Base-by-base conservation (phyloP, 2,797 vertebrate species). In the Notamacropus eugenii region DNA sequence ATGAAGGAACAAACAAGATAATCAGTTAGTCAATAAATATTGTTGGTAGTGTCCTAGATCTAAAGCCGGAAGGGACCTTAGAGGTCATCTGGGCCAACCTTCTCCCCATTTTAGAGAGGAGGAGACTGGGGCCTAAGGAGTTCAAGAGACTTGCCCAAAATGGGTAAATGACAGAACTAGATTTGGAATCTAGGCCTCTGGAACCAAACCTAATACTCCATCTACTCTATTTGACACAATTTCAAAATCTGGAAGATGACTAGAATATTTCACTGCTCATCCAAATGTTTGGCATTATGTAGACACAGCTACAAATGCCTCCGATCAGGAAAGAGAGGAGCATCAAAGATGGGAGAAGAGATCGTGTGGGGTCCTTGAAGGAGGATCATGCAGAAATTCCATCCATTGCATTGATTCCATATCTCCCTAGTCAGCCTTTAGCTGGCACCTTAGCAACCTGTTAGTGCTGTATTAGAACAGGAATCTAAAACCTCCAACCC, bases 251-350 rank as follows among this genome's bases (percentile, higher is more conserved):
- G 92, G 92, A 93, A 67, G 91, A n/a, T 0, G 82, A 54, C 54
- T 90, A 90, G 93, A 96, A 94, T 58, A 92, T 94, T 82, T 95
- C 55, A 90, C 14, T 58, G 9, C 52, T 56, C 40, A 34, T 91
- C 90, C 90, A 92, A 94, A 94, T 90, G 46, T 29, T 74, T 92
- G 92, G 62, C 82, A 90, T 24, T 24, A 4, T 31, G 14, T 82
- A 90, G 92, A 92, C 91, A 50, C 10, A 56, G 31, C 90, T 54
- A 1, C 1, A 50, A 56, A 40, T 34, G 55, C 54, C 54, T 34
- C 5, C 34, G 19, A 56, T 54, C 57, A 11, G 40, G 74, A 82
- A 46, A 46, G 58, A 57, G 46, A 40, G 54, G 59, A 27, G 27
- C 59, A 12, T 0, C 11, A 29, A 40, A 82, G 31, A 55, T 29